Conservation (phyloP, 2,113 vertebrate species). For the Scopus umbretta region DNA sequence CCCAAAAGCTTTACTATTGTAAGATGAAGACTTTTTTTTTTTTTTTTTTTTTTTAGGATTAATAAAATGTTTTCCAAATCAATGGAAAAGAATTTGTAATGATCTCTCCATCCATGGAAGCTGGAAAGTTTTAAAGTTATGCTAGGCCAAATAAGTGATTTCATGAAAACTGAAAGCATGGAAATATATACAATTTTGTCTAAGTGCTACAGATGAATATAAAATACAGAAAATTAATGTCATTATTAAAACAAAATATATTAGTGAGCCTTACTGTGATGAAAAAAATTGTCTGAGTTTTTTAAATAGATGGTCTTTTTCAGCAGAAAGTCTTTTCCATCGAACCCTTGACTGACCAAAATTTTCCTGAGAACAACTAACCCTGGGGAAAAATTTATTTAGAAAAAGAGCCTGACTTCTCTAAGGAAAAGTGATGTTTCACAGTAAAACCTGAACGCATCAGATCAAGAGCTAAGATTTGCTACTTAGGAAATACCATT, state of each 20-base stretch:
- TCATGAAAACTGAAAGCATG: conserved; percentile 21
- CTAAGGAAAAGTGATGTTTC: not conserved
- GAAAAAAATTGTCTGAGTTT: not conserved
- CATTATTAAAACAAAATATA: not conserved
- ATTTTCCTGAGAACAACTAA: not conserved
- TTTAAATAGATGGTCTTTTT: not conserved
- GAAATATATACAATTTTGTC: conserved; percentile 4
- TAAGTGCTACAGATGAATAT: not conserved
- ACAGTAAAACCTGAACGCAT: not conserved
- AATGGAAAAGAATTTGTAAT: not conserved
- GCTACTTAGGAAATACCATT: not conserved
- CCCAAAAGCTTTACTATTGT: not conserved
- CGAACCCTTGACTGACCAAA: not conserved
- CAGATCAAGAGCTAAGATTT: not conserved
- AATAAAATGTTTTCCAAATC: not conserved
- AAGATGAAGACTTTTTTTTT: not conserved
- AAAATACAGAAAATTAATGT: not conserved
- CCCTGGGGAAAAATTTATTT: not conserved
- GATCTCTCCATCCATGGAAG: not conserved
- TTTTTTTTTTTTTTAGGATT: not conserved
- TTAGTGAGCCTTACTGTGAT: not conserved
- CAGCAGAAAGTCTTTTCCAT: not conserved
- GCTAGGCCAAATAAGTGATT: conserved; percentile 28
- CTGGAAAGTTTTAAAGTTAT: conserved; percentile 11
- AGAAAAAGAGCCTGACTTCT: not conserved